Percentiles rank a stretch among this genome's conserved stretches.
Evolutionary conservation across 2,888 invertebrate genomes (phyloP).

Genomic region (Allolobophora icterica): DNA sequence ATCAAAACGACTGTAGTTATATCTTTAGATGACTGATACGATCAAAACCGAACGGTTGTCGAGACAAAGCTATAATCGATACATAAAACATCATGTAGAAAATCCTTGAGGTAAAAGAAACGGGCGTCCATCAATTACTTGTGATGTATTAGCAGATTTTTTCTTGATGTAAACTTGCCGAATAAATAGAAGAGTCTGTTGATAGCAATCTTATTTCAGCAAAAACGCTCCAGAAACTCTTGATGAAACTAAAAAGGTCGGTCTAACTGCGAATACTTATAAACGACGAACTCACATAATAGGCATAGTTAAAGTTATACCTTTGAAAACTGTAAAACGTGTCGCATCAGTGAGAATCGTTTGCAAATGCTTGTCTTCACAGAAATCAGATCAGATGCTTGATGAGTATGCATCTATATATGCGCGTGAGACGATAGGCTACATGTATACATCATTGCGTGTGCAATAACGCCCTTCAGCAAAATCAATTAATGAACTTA

Average conservation of each 20-base stretch:
- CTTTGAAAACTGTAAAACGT: background rate
- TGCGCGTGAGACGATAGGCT: background rate
- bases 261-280: background rate
- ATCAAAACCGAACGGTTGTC: background rate
- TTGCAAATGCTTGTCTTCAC: background rate
- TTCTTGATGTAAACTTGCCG: background rate
- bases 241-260: background rate
- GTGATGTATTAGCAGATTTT: background rate
- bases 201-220: background rate
- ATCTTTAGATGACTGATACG: background rate
- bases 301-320: background rate
- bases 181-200: background rate
- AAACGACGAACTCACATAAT: background rate
- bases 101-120: background rate
- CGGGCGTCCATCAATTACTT: background rate
- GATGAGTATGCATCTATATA: background rate
- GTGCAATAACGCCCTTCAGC: background rate
- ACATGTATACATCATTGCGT: background rate
- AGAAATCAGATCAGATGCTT: background rate
- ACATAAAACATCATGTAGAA: background rate
- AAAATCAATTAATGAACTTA: slow-evolving; percentile 17
- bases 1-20: too few species aligned
- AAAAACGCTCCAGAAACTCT: too few species aligned
- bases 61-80: background rate
- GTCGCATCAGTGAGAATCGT: background rate